These are phyloP conservation scores for Micrasema longulum DNA, from an alignment of 1,140 invertebrate genomes.

Conservation along the genomic window DNA sequence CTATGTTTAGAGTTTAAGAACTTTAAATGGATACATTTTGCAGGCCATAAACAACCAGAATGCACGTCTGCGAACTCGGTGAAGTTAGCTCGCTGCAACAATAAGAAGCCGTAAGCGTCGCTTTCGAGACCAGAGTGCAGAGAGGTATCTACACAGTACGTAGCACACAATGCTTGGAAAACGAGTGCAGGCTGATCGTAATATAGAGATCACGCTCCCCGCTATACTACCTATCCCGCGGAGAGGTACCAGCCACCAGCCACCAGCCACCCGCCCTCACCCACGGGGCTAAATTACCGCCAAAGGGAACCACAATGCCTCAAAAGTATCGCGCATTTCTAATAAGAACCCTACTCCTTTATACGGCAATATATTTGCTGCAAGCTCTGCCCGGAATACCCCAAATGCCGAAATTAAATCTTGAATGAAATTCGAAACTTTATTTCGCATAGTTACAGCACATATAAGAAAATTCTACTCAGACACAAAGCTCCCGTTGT, in stretches of 20 bases:
- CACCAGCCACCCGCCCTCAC: too few relatives aligned
- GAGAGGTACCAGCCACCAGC: not conserved
- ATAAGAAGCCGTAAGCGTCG: slow-evolving; percentile 38
- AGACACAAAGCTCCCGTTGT: slow-evolving; percentile 48
- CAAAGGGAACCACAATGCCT: slow-evolving; percentile 51
- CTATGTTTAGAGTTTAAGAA: not conserved
- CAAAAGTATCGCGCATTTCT: slow-evolving; percentile 52
- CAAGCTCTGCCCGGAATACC: slow-evolving; percentile 26
- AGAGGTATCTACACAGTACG: not conserved
- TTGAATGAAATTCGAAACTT: slow-evolving; percentile 65
- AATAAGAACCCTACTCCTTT: slow-evolving; percentile 47
- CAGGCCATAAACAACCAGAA: slow-evolving; percentile 30
- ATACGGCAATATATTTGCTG: slow-evolving; percentile 38
- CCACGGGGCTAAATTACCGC: slow-evolving; percentile 42
- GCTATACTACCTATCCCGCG: not conserved
- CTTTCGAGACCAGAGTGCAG: not conserved
- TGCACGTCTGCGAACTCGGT: slow-evolving; percentile 25
- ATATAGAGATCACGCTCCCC: slow-evolving; percentile 2
- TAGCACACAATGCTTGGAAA: not conserved
- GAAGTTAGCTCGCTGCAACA: slow-evolving; percentile 24
- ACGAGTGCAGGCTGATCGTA: slow-evolving; percentile 18
- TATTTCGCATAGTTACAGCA: slow-evolving; percentile 52
- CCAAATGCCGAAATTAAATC: slow-evolving; percentile 61
- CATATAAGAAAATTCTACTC: slow-evolving; percentile 51
- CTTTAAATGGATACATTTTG: slow-evolving; percentile 20